Percentiles rank a stretch among this genome's conserved stretches.
phyloP scores from a whole-genome alignment of 1,140 invertebrate genomes.

The Geopemphigus sp. region DNA sequence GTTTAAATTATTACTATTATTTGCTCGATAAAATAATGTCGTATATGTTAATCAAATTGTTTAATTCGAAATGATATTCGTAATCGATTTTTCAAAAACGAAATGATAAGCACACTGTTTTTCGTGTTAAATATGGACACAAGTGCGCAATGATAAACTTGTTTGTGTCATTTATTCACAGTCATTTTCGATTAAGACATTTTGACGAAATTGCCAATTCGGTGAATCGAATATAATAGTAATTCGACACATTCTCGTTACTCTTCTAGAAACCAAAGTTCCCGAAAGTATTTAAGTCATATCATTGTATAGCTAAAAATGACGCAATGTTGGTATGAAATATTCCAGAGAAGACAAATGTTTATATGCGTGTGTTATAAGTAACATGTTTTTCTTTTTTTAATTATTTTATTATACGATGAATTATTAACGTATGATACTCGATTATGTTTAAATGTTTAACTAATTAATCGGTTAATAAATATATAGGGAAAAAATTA shows the following conservation, averaged over 20 bases:
- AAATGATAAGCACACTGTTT: neutral
- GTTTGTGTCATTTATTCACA: neutral
- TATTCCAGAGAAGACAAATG: neutral
- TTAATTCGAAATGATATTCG: neutral
- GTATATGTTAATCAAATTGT: neutral
- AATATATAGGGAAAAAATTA: neutral
- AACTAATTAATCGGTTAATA: neutral
- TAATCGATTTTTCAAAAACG: neutral
- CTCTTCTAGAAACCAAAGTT: neutral
- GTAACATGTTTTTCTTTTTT: neutral
- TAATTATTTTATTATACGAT: neutral
- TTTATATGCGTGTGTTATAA: neutral
- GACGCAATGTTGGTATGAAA: conserved; percentile 15
- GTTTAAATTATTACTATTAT: neutral
- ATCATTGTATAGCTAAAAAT: conserved; percentile 21
- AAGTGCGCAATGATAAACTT: neutral
- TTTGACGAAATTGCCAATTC: too few species aligned
- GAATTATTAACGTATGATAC: neutral
- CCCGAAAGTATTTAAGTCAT: conserved; percentile 11
- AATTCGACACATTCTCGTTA: conserved; percentile 12
- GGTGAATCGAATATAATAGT: neutral
- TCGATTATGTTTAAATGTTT: conserved; percentile 7
- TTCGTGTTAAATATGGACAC: neutral
- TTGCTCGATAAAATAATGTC: neutral
- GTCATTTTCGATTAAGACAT: too few species aligned